Conservation (phyloP, 2,797 vertebrate species). For the Gymnodraco acuticeps region DNA sequence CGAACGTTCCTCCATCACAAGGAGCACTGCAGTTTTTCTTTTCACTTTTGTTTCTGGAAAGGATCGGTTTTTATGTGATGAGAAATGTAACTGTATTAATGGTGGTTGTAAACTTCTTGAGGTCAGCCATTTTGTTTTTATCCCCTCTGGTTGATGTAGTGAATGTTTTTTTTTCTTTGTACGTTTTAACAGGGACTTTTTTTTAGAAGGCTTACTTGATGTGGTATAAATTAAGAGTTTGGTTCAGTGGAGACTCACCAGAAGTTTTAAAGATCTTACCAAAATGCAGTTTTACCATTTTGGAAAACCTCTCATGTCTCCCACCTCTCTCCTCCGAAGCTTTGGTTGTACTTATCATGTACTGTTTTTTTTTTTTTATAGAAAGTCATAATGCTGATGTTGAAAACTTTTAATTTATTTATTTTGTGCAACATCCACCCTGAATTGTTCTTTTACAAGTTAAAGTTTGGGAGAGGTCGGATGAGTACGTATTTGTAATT, state of each 20-base stretch:
- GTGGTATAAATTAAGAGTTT: slow-evolving; percentile 77
- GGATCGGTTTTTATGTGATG: slow-evolving; percentile 82
- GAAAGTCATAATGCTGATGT: slow-evolving; percentile 81
- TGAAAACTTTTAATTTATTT: slow-evolving; percentile 85
- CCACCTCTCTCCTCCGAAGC: slow-evolving; percentile 68
- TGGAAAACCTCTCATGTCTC: slow-evolving; percentile 67
- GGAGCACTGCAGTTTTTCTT: slow-evolving; percentile 77
- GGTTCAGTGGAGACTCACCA: slow-evolving; percentile 80
- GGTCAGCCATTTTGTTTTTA: slow-evolving; percentile 77
- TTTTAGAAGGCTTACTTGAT: slow-evolving; percentile 80
- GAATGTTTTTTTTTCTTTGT: slow-evolving; percentile 77
- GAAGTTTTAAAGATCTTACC: slow-evolving; percentile 71
- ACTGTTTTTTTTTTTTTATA: slow-evolving; percentile 73
- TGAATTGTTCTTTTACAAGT: slow-evolving; percentile 74
- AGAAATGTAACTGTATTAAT: slow-evolving; percentile 86
- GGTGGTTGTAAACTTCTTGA: slow-evolving; percentile 88
- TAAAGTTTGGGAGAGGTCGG: slow-evolving; percentile 66
- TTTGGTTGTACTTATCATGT: slow-evolving; percentile 84
- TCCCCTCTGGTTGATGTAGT: slow-evolving; percentile 77
- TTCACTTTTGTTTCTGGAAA: slow-evolving; percentile 63
- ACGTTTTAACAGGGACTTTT: slow-evolving; percentile 81
- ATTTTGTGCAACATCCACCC: slow-evolving; percentile 81
- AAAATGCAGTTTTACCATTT: slow-evolving; percentile 56
- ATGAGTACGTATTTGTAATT: slow-evolving; percentile 76
- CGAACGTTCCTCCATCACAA: slow-evolving; percentile 66